These are phyloP conservation scores for Coendou prehensilis DNA, from an alignment of 2,797 vertebrate genomes.

Conservation along the genomic window DNA sequence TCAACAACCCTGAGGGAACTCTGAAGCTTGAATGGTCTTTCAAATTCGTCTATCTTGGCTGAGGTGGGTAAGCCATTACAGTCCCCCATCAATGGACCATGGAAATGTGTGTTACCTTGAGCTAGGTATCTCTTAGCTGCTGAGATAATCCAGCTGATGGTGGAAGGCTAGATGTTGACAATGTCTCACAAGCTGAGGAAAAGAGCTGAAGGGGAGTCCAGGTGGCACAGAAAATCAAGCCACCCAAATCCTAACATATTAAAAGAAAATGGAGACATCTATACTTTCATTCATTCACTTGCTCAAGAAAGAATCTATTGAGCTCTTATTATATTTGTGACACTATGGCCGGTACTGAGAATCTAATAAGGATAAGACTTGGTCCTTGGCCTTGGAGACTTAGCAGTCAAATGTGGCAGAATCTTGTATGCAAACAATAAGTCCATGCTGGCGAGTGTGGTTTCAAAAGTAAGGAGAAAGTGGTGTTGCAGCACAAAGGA, in stretches of 20 bases:
- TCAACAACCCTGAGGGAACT: neutral
- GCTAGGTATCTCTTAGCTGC: neutral
- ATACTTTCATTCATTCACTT: neutral
- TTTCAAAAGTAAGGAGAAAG: conserved; percentile 45
- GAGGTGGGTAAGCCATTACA: neutral
- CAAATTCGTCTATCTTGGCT: neutral
- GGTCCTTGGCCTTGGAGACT: neutral
- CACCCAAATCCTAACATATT: neutral
- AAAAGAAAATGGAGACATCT: conserved; percentile 5
- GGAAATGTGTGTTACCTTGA: neutral
- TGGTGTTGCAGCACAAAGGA: conserved; percentile 26
- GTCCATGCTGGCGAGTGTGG: neutral
- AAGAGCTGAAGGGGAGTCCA: neutral
- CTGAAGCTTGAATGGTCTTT: neutral
- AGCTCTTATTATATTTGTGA: neutral
- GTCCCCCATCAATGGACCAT: neutral
- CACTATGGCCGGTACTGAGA: neutral
- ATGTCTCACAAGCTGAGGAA: neutral
- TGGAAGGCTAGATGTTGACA: neutral
- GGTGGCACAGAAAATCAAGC: neutral
- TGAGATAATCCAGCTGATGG: neutral
- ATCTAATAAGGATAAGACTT: neutral
- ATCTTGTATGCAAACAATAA: neutral
- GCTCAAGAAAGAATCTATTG: neutral
- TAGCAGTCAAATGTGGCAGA: neutral